Base-by-base conservation (phyloP, 64 coral and sea anemone genomes). In the Pocillopora verrucosa region DNA sequence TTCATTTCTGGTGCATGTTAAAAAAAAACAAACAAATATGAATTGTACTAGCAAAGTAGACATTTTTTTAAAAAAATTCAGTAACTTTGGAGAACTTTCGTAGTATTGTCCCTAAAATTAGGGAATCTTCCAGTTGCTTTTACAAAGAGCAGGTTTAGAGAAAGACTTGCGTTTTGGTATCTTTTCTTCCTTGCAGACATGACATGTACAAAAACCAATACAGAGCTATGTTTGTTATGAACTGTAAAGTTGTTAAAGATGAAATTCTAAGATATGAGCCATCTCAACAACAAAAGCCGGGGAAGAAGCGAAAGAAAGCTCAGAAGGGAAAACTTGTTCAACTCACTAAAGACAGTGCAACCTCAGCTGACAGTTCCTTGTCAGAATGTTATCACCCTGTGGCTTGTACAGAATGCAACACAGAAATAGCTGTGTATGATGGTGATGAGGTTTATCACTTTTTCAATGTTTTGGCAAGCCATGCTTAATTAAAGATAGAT, bases 151-250 rank as follows among this genome's bases (percentile, higher is more conserved):
- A 30, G 30, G 30, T 30, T 30, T 30, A 30, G 30, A 30, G 30
- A 51, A 51, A 51, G 38, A 36, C 16, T 19, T 16, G 0, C 9
- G 3, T 3, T 80, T 17, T 85, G 7, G 7, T 67, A 6, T 63
- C 6, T 9, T 73, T n/a, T 58, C 58, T 87, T 22, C 58, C 17
- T 86, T 98, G 45, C 61, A 99, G 97, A 56, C 97, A 99, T 91
- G 97, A 99, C 10, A 45, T 91, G 16, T 99, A 99, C 75, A 95
- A 95, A 62, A 95, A 82, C 61, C 97, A 99, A 45, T 99, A 95
- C 94, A 95, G 97, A 91, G 97, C 97, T 19, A 99, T 99, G 97
- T 99, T 99, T 87, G 91, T 92, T 60, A 95, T 95, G 97, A 99
- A 99, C 91, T 99, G 97, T 74, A 73, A 86, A 72, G 87, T 95